Evolutionary conservation across 2,888 invertebrate genomes (phyloP), one percentile per base, ranked within the genome.

Genomic region (Rhyacophila evoluta): DNA sequence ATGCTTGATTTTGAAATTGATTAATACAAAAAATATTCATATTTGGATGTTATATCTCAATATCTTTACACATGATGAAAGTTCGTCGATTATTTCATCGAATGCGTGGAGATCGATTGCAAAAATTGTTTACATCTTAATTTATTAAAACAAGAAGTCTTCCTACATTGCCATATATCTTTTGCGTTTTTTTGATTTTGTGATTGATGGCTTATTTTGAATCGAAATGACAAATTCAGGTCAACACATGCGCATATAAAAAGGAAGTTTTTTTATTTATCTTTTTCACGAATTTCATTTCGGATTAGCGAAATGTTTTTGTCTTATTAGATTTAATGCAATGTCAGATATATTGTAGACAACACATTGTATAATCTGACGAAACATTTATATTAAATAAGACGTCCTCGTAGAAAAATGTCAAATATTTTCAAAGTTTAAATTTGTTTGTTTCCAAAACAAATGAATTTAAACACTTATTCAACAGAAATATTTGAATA

Each of bases 161-260:
- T 55, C 55, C 55, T 55, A 55, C 55, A 19, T 55, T 55, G 19
- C 25, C 55, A 55, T 55, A 19, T 19, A 8, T 8, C 19, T 55
- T 19, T 55, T 25, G 6, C 19, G 55, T 39, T 6, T 55, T 55
- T 55, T 55, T 55, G 55, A 55, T 55, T 55, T 55, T 1, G 19
- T 19, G 55, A 55, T 55, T 55, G 55, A 55, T 55, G 55, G 55
- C 55, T 55, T 55, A 55, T 55, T 55, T 55, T 55, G 55, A 55
- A 55, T 55, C 55, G 19, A 55, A 55, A 55, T 55, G 55, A 55
- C 55, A 55, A 55, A 55, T 55, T 55, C 25, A 55, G 55, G 55
- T 55, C 55, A 55, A 55, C 55, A 55, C 19, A 55, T 55, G 55
- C 55, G 19, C 55, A 55, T 55, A 55, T 19, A 19, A 19, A 55